phyloP scores from a whole-genome alignment of 2,797 vertebrate genomes.

The Pteronotus mesoamericanus region DNA sequence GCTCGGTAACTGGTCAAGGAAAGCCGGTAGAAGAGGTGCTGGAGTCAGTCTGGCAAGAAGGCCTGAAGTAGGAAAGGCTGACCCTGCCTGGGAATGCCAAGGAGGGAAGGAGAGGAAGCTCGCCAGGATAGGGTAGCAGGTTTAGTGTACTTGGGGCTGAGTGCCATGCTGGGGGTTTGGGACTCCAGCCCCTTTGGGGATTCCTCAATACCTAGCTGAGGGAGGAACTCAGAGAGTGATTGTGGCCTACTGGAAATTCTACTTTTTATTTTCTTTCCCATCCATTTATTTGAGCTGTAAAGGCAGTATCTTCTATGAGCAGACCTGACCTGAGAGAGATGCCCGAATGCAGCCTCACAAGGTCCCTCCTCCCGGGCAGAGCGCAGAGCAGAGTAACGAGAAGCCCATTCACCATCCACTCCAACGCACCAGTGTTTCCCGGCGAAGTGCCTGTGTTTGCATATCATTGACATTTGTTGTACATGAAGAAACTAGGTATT shows the following conservation, averaged over 20 bases:
- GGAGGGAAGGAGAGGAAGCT: background rate
- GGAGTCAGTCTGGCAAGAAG: background rate
- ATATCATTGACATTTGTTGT: conserved; percentile 67
- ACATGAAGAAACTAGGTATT: conserved; percentile 55
- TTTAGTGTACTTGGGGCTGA: accelerated
- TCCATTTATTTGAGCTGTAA: background rate
- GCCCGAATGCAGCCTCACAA: accelerated
- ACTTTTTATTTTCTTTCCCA: background rate
- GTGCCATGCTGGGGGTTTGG: background rate
- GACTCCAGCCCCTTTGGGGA: background rate
- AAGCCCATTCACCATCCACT: background rate
- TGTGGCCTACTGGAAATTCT: background rate
- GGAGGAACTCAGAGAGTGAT: background rate
- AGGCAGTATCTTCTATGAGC: background rate
- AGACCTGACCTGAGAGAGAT: background rate
- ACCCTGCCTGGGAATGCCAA: background rate
- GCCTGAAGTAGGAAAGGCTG: background rate
- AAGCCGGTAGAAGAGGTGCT: no score
- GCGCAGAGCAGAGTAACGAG: background rate
- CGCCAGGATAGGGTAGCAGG: background rate
- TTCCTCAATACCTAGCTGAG: background rate
- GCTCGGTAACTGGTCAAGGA: background rate
- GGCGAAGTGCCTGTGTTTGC: conserved; percentile 42
- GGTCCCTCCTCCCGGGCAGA: background rate
- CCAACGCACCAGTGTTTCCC: conserved; percentile 26